Base-by-base conservation (phyloP, 2,113 vertebrate species). In the Pantherophis guttatus region DNA sequence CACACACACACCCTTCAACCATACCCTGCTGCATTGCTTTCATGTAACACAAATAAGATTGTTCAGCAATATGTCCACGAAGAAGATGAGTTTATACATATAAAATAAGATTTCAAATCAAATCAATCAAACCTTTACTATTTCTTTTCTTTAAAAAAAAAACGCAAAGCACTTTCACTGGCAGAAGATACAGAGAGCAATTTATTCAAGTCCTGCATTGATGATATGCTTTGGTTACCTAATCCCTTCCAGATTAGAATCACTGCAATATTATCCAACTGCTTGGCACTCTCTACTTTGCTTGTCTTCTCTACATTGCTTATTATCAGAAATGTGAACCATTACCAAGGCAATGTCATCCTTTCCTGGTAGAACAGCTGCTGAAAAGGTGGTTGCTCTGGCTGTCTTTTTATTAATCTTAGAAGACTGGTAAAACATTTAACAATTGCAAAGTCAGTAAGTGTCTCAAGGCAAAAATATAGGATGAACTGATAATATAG, bases 401-500 rank as follows among this genome's bases (percentile, higher is more conserved):
- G 97, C 95, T 75, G 96, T 96, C 95, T 98, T 98, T 91, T 97
- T 94, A 98, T 95, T 48, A 98, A 98, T 96, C 97, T 97, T 96
- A 70, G 98, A 99, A 99, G 97, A 44, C 99, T 99, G 97, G 99
- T 99, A 95, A 99, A 99, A 97, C 99, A 99, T 97, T 99, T 99
- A 97, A 99, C 99, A 87, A 99, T 99, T 19, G 99, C 99, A 55
- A 99, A 99, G 97, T 99, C 99, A 91, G 99, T 99, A n/a, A 99
- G 98, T 54, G 99, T 99, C 0, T 99, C 97, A 99, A 99, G 96
- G 99, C 99, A 15, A 99, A 99, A 94, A 99, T 99, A 93, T 99
- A 99, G 97, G 48, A 99, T 99, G 97, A 99, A 99, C 99, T 99
- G 99, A 87, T 99, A 99, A 57, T 99, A 99, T 99, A 96, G 99